These are phyloP conservation scores for Lepas anatifera DNA, from an alignment of 2,888 invertebrate species.

Conservation along the genomic window DNA sequence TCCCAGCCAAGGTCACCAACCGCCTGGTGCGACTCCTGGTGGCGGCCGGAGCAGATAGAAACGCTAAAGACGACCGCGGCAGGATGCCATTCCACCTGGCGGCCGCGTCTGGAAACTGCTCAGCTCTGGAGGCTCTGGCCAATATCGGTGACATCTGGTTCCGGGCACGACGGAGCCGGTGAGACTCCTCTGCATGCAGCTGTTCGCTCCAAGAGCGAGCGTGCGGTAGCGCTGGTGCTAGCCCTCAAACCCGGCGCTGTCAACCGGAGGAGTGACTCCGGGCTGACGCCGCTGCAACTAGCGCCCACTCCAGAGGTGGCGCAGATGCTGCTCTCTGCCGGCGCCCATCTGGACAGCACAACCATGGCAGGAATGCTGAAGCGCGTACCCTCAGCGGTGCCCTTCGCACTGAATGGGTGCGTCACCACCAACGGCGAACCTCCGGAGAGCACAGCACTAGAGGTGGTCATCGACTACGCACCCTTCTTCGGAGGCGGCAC, in stretches of 20 bases:
- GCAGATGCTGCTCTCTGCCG: conserved; percentile 38
- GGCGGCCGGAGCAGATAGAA: neutral
- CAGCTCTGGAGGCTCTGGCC: neutral
- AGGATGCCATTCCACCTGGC: neutral
- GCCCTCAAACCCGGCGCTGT: neutral
- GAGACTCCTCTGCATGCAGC: neutral
- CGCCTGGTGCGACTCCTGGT: neutral
- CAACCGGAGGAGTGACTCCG: neutral
- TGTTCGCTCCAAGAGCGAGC: neutral
- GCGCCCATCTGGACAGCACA: conserved; percentile 38
- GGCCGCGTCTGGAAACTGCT: neutral
- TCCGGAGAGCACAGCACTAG: conserved; percentile 35
- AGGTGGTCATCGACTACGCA: conserved; percentile 41
- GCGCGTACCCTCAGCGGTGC: conserved; percentile 42
- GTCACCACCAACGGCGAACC: conserved; percentile 40
- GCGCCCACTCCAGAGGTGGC: neutral
- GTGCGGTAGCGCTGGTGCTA: neutral
- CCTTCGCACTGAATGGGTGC: conserved; percentile 42
- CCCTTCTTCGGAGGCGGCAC: conserved; percentile 21
- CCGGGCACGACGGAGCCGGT: neutral
- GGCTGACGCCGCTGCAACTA: neutral
- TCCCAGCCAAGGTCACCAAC: neutral
- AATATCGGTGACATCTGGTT: neutral
- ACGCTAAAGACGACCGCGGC: neutral
- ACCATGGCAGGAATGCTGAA: conserved; percentile 43